phyloP scores from a whole-genome alignment of 1,140 invertebrate genomes.

The Ceratina calcarata region DNA sequence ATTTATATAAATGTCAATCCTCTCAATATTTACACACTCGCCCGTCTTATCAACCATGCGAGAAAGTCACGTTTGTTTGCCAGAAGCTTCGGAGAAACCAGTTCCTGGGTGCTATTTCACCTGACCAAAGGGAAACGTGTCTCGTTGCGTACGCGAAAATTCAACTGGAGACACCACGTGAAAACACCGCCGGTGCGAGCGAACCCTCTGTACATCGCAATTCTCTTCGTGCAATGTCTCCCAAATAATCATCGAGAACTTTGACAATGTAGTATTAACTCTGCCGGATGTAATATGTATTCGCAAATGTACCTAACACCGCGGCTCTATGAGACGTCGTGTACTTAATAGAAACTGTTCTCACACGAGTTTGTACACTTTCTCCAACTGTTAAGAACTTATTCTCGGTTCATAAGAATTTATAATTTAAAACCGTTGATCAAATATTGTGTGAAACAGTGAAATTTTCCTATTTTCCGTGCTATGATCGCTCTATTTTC shows the following conservation, averaged over 20 bases:
- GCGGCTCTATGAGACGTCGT: too few species aligned
- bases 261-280: background rate
- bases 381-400: too few species aligned
- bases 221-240: background rate
- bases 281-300: too few species aligned
- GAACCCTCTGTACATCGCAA: background rate
- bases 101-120: background rate
- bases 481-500: too few species aligned
- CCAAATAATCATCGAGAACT: background rate
- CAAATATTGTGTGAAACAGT: too few species aligned
- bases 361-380: too few species aligned
- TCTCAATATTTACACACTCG: conserved; percentile 16
- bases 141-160: background rate
- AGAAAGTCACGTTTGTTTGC: conserved; percentile 20
- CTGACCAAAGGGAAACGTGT: background rate
- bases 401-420: too few species aligned
- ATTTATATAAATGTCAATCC: too few species aligned
- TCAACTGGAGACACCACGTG: background rate
- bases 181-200: background rate
- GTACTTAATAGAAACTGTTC: too few species aligned
- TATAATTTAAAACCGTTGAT: too few species aligned
- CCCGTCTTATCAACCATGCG: background rate
- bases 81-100: conserved; percentile 4
- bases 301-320: too few species aligned
- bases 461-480: too few species aligned